phyloP scores from a whole-genome alignment of 2,888 invertebrate species.

The Alloscopus bannaensis region DNA sequence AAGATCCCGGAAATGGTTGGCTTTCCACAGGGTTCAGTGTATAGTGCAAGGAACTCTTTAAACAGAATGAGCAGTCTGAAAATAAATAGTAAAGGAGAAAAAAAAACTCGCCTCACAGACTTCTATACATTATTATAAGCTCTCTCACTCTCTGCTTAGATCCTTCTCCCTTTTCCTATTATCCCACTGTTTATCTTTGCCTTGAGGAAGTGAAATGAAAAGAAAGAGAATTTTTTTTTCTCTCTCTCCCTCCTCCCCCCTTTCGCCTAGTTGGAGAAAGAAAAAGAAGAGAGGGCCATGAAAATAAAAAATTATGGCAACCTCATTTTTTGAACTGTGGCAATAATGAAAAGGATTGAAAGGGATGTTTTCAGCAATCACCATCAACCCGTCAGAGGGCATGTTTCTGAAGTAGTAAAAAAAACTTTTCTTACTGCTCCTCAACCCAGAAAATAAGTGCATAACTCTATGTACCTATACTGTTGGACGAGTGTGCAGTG shows the following conservation, averaged over 20 bases:
- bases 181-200: conserved; percentile 63
- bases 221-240: conserved; percentile 15
- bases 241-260: not conserved
- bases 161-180: conserved; percentile 38
- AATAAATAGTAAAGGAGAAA: not conserved
- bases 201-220: conserved; percentile 60
- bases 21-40: no score
- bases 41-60: no score
- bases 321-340: conserved; percentile 65
- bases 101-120: not conserved
- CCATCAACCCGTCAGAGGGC: conserved; percentile 66
- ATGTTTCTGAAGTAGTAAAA: conserved; percentile 53
- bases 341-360: conserved; percentile 67
- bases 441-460: no score
- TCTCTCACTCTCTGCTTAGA: conserved; percentile 2
- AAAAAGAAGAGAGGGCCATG: conserved; percentile 52
- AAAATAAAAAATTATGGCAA: conserved; percentile 66
- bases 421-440: not conserved
- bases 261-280: conserved; percentile 21
- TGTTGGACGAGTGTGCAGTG: no score
- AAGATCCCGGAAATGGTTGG: no score
- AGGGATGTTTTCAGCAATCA: conserved; percentile 67
- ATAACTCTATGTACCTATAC: not conserved
- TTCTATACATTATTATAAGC: no score
- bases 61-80: not conserved